These are phyloP conservation scores for Epirrhoe tristata DNA, from an alignment of 2,888 invertebrate species.

Conservation along the genomic window DNA sequence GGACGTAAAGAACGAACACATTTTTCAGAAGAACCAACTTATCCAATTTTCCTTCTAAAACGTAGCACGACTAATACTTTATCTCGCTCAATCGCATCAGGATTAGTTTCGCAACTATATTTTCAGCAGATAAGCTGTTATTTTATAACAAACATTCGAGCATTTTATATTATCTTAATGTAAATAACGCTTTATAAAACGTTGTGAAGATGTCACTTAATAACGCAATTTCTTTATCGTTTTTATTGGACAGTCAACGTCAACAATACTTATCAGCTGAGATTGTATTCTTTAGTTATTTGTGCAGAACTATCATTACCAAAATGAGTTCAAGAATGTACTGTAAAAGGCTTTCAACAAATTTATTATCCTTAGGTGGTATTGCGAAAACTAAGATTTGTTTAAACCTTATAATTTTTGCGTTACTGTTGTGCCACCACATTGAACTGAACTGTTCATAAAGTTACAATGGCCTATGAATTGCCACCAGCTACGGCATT, in stretches of 20 bases:
- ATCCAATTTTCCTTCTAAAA: background rate
- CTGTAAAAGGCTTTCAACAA: background rate
- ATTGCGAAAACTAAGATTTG: too few species aligned
- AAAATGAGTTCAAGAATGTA: background rate
- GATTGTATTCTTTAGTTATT: background rate
- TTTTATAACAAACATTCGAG: background rate
- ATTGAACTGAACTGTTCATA: too few species aligned
- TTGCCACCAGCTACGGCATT: too few species aligned
- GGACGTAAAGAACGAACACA: background rate
- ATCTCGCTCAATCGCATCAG: slow-evolving; percentile 19
- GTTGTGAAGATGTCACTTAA: background rate
- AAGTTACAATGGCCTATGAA: too few species aligned
- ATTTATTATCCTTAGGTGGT: background rate
- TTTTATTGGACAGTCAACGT: background rate
- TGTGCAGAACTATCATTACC: background rate
- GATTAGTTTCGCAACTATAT: slow-evolving; percentile 7
- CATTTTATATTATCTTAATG: background rate
- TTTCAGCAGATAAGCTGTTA: slow-evolving; percentile 7
- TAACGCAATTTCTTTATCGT: background rate
- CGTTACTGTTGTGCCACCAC: too few species aligned
- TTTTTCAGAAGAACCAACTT: background rate
- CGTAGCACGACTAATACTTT: background rate
- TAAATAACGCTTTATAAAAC: background rate
- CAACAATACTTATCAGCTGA: background rate
- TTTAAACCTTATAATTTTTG: too few species aligned